Conservation (phyloP, 2,113 vertebrate species). For the Scolopax mira region DNA sequence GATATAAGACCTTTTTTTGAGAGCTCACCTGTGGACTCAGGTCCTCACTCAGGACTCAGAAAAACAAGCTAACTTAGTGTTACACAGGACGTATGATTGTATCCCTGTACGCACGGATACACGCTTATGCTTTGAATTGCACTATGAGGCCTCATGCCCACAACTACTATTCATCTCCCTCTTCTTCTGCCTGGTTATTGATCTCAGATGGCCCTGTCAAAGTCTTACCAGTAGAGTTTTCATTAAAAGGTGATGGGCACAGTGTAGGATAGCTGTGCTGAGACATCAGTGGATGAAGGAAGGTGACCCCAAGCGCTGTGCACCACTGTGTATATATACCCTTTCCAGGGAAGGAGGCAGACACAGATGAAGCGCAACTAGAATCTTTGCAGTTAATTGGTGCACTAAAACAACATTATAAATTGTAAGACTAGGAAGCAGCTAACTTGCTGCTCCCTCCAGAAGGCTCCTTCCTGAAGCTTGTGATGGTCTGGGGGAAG, state of each 20-base stretch:
- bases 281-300: neutral
- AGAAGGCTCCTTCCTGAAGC: neutral
- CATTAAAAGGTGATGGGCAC: neutral
- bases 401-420: neutral
- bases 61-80: rapidly evolving
- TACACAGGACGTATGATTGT: rapidly evolving
- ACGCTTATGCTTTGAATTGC: neutral
- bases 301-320: neutral
- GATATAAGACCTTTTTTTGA: neutral
- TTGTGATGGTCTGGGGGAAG: neutral
- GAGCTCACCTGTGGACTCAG: neutral
- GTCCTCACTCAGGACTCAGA: no score
- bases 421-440: neutral
- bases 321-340: neutral
- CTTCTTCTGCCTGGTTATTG: neutral
- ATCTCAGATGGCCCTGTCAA: neutral
- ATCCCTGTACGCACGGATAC: neutral
- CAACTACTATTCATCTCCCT: neutral
- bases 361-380: neutral
- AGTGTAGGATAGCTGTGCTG: neutral
- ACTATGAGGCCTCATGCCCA: neutral
- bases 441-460: neutral
- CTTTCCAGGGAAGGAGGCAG: neutral
- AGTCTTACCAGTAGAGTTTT: neutral
- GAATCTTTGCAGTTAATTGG: neutral